Evolutionary conservation across 2,888 invertebrate genomes (phyloP).

Genomic region (Criorhina ranunculi): DNA sequence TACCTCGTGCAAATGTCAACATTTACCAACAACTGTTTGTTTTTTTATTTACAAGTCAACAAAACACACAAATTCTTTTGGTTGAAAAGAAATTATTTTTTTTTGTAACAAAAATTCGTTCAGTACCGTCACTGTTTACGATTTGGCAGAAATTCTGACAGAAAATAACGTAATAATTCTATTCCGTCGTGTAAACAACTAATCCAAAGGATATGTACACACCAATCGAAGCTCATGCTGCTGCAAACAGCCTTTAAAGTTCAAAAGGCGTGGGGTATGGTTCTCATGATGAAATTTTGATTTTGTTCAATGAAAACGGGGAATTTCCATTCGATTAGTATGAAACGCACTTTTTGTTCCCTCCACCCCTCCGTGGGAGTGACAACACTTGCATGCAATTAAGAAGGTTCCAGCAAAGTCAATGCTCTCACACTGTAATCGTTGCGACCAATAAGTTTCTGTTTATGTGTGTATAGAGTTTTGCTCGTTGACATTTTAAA

Average conservation of each 20-base stretch:
- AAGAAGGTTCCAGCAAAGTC: constrained; percentile 21
- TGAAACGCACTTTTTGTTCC: not conserved
- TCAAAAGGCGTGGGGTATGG: too few relatives aligned
- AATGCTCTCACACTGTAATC: constrained; percentile 35
- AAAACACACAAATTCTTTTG: constrained; percentile 4
- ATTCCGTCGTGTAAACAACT: constrained; percentile 23
- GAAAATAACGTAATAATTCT: constrained; percentile 22
- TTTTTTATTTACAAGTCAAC: constrained; percentile 12
- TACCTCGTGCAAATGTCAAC: constrained; percentile 30
- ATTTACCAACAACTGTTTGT: constrained; percentile 34
- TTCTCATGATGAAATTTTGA: constrained; percentile 27
- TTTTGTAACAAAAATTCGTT: constrained; percentile 2
- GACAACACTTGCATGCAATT: constrained; percentile 33
- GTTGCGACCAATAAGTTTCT: not conserved
- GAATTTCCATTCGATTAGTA: constrained; percentile 15
- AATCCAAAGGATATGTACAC: not conserved
- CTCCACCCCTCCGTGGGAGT: constrained; percentile 12
- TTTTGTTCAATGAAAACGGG: constrained; percentile 5
- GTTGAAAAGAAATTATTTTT: not conserved
- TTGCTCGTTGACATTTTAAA: constrained; percentile 12
- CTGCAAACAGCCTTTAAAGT: not conserved
- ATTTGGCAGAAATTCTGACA: constrained; percentile 35
- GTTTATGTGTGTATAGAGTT: not conserved
- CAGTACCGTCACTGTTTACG: constrained; percentile 14
- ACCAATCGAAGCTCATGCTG: not conserved